A percentile compares a stretch with the other conserved stretches of the same genome.
Evolutionary conservation across 1,140 invertebrate genomes (phyloP).

Genomic region (Euglossa dilemma): DNA sequence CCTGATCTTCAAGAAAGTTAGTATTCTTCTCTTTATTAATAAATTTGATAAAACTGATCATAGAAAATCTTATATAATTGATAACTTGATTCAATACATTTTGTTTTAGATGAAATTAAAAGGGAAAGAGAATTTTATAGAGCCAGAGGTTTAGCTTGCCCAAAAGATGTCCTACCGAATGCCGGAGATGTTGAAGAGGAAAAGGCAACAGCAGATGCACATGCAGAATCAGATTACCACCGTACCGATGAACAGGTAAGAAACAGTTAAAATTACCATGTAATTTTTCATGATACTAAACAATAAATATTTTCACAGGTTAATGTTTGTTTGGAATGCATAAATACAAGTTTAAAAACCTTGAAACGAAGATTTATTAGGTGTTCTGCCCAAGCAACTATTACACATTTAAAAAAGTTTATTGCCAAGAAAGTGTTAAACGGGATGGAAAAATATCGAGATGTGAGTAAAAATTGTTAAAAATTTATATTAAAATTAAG

Average conservation of each 20-base stretch:
- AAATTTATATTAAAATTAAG: neutral
- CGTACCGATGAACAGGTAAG: conserved; percentile 95
- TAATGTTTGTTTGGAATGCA: conserved; percentile 94
- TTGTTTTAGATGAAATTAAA: conserved; percentile 90
- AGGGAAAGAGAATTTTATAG: conserved; percentile 94
- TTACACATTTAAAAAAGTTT: conserved; percentile 98
- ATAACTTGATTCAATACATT: neutral
- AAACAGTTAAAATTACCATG: neutral
- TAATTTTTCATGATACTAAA: neutral
- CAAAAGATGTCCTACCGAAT: conserved; percentile 92
- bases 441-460: conserved; percentile 95
- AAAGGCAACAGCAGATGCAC: conserved; percentile 85
- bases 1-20: conserved; percentile 95
- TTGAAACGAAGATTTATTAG: conserved; percentile 95
- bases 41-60: neutral
- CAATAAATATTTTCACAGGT: conserved; percentile 82
- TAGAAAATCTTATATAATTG: neutral
- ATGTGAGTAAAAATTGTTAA: conserved; percentile 87
- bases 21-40: conserved; percentile 60
- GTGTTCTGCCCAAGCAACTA: conserved; percentile 97
- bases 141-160: conserved; percentile 91
- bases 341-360: conserved; percentile 91
- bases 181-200: conserved; percentile 86
- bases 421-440: conserved; percentile 97
- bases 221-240: conserved; percentile 95